Evolutionary conservation across 2,797 vertebrate species (phyloP), one percentile per base, ranked within the genome.

Genomic region (Emydoidea blandingii): DNA sequence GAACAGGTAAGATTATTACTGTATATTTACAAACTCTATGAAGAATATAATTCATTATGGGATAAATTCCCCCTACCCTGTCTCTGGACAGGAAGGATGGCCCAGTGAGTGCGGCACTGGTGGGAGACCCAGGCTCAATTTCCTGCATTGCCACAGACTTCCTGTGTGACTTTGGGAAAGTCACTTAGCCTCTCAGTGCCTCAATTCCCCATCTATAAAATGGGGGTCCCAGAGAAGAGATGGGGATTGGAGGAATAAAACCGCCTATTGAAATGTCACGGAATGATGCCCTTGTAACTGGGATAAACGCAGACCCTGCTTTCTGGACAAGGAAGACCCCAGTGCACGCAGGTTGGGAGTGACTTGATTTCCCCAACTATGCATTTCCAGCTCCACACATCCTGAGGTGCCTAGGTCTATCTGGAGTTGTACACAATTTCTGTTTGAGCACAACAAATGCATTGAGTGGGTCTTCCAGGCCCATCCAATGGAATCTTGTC

Each of bases 1-100:
- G 99, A 99, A 91, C 99, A 99, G 99, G 99, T 99, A 98, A 97
- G 93, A 56, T 2, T 37, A 3, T 37, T 82, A 4, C 0, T 31
- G 41, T 50, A 0, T 6, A 0, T 4, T 56, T 31, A 12, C 4
- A 29, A 18, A 4, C 4, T 5, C 62, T 72, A 9, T 6, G 81
- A 31, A 62, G 15, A 19, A 0, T 27, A 7, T 47, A 52, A 7
- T 14, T 76, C 34, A 6, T 34, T 12, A 1, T 2, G 72, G 4
- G 5, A 1, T 37, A 4, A 0, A 0, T 9, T 31, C 59, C 49
- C 3, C 44, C 29, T 83, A 81, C 56, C 44, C 52, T 57, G 54
- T 62, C 5, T 11, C 19, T 18, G 4, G 29, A 15, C 25, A 25
- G 52, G 4, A 19, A 79, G 12, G 53, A 37, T 65, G 29, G 21